Base-by-base conservation (phyloP, 2,888 invertebrate species). In the Eledona agricola region DNA sequence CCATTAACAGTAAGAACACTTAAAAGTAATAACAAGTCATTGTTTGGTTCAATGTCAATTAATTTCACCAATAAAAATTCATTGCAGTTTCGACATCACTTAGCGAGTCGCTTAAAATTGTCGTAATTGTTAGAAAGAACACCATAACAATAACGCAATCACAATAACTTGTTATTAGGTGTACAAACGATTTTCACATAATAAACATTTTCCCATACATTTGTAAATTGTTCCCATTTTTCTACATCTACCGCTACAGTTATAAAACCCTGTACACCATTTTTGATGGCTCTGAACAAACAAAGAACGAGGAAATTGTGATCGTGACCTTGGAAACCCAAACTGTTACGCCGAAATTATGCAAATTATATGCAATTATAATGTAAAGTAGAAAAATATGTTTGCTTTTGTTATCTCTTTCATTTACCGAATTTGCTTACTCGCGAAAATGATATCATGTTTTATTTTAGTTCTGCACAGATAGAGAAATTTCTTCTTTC, bases 1-100 rank as follows among this genome's bases (percentile, higher is more conserved):
- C 47, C 35, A 26, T 49, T 20, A 49, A 49, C 49, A 49, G 38
- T 49, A 49, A 49, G 49, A 46, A 49, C 49, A 49, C 49, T 49
- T 49, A 49, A n/a, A 38, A 49, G 37, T 38, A 29, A 38, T 49
- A 49, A 49, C 49, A 49, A 49, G 49, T 49, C 38, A 49, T 49
- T 49, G 49, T 38, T 47, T 45, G 17, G 46, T 29, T 25, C 35
- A 46, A 35, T 46, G 35, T 26, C 35, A 10, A 35, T 45, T 15
- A 40, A 40, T 40, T 40, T 40, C 40, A 40, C 28, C 40, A 34
- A 40, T 40, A 40, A n/a, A 38, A 40, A 34, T 34, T 35, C 15
- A 40, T 15, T 9, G n/a, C n/a, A 13, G 15, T 45, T 32, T 45
- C 25, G 22, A 12, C 22, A 34, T 23, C 7, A 29, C 12, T 29